Conservation (phyloP, 2,113 vertebrate species). For the Motacilla alba region DNA sequence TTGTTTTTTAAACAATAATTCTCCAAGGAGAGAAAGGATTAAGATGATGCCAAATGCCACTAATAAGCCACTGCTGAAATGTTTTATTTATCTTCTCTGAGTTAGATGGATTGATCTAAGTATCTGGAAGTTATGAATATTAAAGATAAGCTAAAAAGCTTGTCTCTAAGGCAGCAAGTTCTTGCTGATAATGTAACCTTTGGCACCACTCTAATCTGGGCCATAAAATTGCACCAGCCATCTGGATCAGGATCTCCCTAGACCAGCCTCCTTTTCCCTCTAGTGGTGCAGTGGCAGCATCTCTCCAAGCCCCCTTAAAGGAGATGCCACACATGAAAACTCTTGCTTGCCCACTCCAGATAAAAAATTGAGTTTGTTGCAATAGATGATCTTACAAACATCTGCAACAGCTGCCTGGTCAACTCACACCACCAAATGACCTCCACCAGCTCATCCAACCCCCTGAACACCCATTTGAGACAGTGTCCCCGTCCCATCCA, state of each 20-base stretch:
- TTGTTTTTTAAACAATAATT: background rate
- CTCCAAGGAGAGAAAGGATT: background rate
- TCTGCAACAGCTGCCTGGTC: background rate
- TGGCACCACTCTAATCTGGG: background rate
- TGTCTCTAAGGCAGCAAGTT: background rate
- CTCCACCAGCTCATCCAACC: background rate
- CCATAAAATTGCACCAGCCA: background rate
- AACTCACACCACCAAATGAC: background rate
- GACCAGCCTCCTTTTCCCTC: background rate
- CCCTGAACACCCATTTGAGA: background rate
- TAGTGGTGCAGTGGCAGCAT: background rate
- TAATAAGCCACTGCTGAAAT: background rate
- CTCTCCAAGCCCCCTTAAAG: background rate
- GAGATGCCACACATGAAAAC: background rate
- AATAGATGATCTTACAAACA: background rate
- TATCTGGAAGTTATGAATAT: background rate
- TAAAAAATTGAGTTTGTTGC: background rate
- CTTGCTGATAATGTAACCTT: background rate
- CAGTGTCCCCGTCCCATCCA: background rate
- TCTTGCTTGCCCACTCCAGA: background rate
- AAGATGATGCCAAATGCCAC: background rate
- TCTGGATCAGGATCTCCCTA: background rate
- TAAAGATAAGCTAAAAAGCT: background rate
- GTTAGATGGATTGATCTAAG: background rate
- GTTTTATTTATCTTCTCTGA: background rate